phyloP scores from a whole-genome alignment of 2,113 vertebrate genomes.

The Puntigrus tetrazona region DNA sequence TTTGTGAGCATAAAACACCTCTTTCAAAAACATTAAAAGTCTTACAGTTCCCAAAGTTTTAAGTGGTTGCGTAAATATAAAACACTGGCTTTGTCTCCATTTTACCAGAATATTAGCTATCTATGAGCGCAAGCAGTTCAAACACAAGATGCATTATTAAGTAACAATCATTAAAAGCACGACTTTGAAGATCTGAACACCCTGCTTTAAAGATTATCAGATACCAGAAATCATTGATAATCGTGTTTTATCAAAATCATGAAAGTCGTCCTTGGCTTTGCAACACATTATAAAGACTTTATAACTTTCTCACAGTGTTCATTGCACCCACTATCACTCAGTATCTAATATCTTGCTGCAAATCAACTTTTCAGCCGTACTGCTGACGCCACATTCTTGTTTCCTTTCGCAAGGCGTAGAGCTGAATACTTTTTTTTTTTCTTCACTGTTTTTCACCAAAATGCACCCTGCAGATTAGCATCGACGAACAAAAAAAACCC shows the following conservation, averaged over 20 bases:
- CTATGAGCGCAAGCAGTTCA: not conserved
- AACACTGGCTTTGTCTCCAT: not conserved
- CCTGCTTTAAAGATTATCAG: not conserved
- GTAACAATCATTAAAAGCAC: not conserved
- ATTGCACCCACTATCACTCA: constrained; percentile 61
- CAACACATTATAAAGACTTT: not conserved
- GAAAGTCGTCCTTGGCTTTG: constrained; percentile 6
- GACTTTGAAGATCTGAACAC: not conserved
- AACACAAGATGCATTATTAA: not conserved
- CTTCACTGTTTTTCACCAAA: constrained; percentile 45
- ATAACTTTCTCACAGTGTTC: constrained; percentile 23
- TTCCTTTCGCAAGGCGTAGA: constrained; percentile 48
- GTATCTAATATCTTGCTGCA: constrained; percentile 71
- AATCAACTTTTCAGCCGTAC: constrained; percentile 63
- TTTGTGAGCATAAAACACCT: too few relatives aligned
- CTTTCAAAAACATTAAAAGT: too few relatives aligned
- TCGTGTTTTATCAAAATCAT: not conserved
- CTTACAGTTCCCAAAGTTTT: too few relatives aligned
- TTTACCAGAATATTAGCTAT: not conserved
- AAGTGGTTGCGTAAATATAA: not conserved
- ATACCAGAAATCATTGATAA: constrained; percentile 10
- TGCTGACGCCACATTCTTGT: constrained; percentile 65
- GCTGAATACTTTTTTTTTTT: constrained; percentile 42
- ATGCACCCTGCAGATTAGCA: constrained; percentile 63
- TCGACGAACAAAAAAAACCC: constrained; percentile 68